These are phyloP conservation scores for Motacilla alba DNA, from an alignment of 2,113 vertebrate genomes.

Conservation along the genomic window DNA sequence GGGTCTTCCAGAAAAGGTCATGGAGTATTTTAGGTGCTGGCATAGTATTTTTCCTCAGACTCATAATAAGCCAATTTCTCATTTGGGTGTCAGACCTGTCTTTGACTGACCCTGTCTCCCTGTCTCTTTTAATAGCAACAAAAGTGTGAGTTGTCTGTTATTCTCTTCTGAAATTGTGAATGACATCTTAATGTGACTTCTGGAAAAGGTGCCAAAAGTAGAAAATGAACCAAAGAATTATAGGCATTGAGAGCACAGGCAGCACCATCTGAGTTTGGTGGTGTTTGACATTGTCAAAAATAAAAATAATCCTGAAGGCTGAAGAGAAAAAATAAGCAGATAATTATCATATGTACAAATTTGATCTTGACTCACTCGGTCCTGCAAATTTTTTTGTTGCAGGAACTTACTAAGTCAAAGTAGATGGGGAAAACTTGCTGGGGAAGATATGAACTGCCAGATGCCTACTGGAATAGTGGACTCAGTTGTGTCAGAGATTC, in stretches of 20 bases:
- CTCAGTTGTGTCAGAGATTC: not conserved
- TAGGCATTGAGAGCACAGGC: rapidly evolving
- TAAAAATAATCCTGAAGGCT: not conserved
- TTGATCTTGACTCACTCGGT: not conserved
- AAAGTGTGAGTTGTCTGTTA: not conserved
- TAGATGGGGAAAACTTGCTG: not conserved
- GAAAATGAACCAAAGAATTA: not conserved
- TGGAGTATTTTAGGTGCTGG: not conserved
- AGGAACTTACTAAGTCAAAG: not conserved
- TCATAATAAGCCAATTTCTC: not conserved
- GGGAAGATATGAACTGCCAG: not conserved
- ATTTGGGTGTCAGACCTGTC: not conserved
- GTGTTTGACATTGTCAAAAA: not conserved
- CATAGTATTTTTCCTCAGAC: not conserved
- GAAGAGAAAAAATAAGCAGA: not conserved
- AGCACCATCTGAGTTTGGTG: not conserved
- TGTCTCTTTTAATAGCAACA: not conserved
- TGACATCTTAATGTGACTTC: not conserved
- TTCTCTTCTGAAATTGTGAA: not conserved
- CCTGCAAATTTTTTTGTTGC: not conserved
- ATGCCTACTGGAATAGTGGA: not conserved
- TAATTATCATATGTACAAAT: not conserved
- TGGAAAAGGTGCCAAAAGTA: not conserved
- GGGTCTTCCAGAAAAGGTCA: not conserved
- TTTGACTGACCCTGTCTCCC: not conserved